These are phyloP conservation scores for Aphelinus certus DNA, from an alignment of 1,140 invertebrate species.

Conservation along the genomic window DNA sequence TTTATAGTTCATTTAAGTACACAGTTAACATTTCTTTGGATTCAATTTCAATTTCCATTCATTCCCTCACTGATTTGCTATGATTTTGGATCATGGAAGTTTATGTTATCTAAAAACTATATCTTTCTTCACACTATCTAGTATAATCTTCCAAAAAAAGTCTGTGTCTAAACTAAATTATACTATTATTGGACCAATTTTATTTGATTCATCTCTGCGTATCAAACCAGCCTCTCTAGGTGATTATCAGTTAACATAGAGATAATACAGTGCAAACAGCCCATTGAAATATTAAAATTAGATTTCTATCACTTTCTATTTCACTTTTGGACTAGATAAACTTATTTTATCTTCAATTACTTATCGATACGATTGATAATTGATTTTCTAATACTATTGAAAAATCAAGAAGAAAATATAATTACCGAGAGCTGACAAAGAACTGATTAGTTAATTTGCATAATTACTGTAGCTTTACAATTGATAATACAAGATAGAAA, in stretches of 20 bases:
- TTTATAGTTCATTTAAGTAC: conserved; percentile 7
- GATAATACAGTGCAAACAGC: conserved; percentile 24
- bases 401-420: conserved; percentile 5
- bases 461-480: background rate
- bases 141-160: conserved; percentile 34
- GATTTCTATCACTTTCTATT: conserved; percentile 44
- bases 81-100: conserved; percentile 25
- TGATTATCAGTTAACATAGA: conserved; percentile 3
- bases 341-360: conserved; percentile 45
- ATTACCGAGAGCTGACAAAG: background rate
- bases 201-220: conserved; percentile 17
- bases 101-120: conserved; percentile 25
- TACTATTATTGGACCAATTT: conserved; percentile 34
- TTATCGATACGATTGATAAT: conserved; percentile 22
- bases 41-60: conserved; percentile 47
- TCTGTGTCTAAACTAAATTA: conserved; percentile 22
- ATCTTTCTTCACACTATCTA: conserved; percentile 14
- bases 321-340: conserved; percentile 56
- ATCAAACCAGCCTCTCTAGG: conserved; percentile 3
- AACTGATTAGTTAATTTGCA: conserved; percentile 11
- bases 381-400: conserved; percentile 3
- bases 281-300: conserved; percentile 56
- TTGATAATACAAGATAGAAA: conserved; percentile 23
- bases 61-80: conserved; percentile 35
- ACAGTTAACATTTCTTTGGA: conserved; percentile 40